Evolutionary conservation across 2,888 invertebrate genomes (phyloP), one percentile per base, ranked within the genome.

Genomic region (Cheilosia grossa): DNA sequence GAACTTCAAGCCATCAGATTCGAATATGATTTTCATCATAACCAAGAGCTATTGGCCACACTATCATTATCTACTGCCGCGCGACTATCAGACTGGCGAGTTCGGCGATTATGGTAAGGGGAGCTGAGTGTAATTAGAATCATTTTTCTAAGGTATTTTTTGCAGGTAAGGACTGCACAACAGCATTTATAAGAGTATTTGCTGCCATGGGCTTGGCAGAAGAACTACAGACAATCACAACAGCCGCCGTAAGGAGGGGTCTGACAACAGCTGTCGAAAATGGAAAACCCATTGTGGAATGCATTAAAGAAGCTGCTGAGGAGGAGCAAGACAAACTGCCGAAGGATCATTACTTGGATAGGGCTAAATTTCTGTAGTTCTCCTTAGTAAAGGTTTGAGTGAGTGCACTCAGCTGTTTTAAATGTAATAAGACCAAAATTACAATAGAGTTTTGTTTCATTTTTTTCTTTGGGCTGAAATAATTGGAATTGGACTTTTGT

Each of bases 61-160:
- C 82, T 97, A 96, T 89, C 97, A 97, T 89, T 97, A 97, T 88
- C 89, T 96, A 24, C 90, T 96, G 24, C 96, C 96, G 0, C 94
- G 95, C 92, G 97, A 97, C 89, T 97, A 96, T 91, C 96, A 96
- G 89, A 94, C 94, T n/a, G 95, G 96, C 9, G 97, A 97, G 91
- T 97, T 93, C 87, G 97, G 97, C 2, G 93, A 94, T 54, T 97
- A 97, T 88, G 94, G 94, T 92, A 91, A 86, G 79, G 0, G 13
- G 4, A 37, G 33, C 2, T 13, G 17, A 13, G 13, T 1, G 13
- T 1, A 1, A 13, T 1, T 17, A 2, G 4, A 13, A 7, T 21
- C 2, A 10, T 7, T 10, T 15, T 24, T 61, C 0, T 40, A 21
- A 24, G 56, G 1, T 24, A 0, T 40, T 79, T 17, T 6, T 87